Conservation (phyloP, 2,797 vertebrate species). For the Tapera naevia region DNA sequence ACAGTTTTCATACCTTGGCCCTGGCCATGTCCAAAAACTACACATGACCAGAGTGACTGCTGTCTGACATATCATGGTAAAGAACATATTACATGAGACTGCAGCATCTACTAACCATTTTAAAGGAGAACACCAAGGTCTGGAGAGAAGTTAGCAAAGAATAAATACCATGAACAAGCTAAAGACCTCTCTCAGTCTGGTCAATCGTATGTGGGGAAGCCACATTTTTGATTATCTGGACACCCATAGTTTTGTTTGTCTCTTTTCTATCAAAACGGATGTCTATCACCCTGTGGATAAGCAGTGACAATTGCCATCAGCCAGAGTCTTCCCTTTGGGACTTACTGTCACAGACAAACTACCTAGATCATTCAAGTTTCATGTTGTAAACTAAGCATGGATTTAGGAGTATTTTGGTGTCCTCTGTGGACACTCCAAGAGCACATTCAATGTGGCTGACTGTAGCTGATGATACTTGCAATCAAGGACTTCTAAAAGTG, state of each 20-base stretch:
- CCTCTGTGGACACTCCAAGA: background rate
- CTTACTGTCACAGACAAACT: background rate
- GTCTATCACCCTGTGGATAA: background rate
- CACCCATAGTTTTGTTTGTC: background rate
- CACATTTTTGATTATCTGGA: background rate
- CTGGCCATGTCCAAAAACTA: background rate
- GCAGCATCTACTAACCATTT: background rate
- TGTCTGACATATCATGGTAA: background rate
- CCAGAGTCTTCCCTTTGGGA: background rate
- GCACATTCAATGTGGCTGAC: background rate
- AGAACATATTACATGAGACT: background rate
- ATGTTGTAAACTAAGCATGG: background rate
- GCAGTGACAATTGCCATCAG: background rate
- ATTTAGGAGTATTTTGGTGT: background rate
- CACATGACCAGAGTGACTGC: background rate
- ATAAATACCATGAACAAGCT: background rate
- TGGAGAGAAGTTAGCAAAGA: background rate
- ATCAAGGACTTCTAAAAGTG: background rate
- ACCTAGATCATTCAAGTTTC: rapidly evolving
- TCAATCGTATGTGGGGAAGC: background rate
- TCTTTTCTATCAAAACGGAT: background rate
- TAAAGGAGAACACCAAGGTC: background rate
- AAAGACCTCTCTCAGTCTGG: background rate
- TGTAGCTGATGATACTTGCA: background rate
- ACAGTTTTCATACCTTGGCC: background rate